phyloP scores from a whole-genome alignment of 2,797 vertebrate genomes.

The Emydoidea blandingii region DNA sequence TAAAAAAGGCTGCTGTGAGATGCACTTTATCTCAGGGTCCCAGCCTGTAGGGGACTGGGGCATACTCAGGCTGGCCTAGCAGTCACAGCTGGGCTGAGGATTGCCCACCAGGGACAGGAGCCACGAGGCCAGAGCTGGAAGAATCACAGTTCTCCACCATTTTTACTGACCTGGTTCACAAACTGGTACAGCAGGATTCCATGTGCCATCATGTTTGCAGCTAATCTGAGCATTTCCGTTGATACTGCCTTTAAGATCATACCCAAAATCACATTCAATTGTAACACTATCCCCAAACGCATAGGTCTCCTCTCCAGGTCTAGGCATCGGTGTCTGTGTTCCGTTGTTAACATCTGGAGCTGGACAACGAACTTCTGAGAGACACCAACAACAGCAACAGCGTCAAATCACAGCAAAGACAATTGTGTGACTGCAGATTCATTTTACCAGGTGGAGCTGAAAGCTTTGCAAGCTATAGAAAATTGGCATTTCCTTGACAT shows the following conservation, averaged over 20 bases:
- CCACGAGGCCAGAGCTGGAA: not conserved
- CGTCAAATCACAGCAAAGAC: fast-evolving
- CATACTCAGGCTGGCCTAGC: too few species aligned
- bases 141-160: fast-evolving
- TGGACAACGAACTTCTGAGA: not conserved
- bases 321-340: not conserved
- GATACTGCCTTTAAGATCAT: not conserved
- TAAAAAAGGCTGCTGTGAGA: not conserved
- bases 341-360: not conserved
- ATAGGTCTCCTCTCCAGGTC: fast-evolving
- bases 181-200: not conserved
- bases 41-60: not conserved
- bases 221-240: fast-evolving
- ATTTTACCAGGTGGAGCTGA: fast-evolving
- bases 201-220: not conserved
- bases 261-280: not conserved
- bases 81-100: not conserved
- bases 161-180: not conserved
- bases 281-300: fast-evolving
- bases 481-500: not conserved
- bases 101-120: not conserved
- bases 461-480: fast-evolving
- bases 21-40: not conserved
- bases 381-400: fast-evolving
- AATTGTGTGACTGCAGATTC: not conserved